Conservation (phyloP, 2,888 invertebrate genomes). For the Cecidostiba fungosa region DNA sequence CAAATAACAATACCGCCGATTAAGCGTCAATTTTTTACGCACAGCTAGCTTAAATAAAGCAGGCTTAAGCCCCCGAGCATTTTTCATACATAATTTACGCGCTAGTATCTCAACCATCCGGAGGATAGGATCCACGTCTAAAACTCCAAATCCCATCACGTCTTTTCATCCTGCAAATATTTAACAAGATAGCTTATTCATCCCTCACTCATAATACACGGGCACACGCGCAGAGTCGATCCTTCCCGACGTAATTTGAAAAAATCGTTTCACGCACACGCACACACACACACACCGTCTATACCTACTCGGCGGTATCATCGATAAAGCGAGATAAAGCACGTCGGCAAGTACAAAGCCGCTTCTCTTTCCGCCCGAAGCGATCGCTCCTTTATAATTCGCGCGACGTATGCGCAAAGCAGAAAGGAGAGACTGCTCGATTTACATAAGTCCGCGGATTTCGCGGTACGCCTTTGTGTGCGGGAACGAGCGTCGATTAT, state of each 20-base stretch:
- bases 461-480: not conserved
- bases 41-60: not conserved
- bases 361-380: not conserved
- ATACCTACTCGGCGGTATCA: not conserved
- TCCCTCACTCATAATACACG: not conserved
- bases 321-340: constrained; percentile 43
- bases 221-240: not conserved
- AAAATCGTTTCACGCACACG: not conserved
- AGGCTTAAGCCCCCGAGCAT: not conserved
- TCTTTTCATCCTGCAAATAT: constrained; percentile 8
- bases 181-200: constrained; percentile 37
- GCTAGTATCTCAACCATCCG: not conserved
- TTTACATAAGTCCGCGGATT: constrained; percentile 49
- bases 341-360: constrained; percentile 37
- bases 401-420: constrained; percentile 28
- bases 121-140: not conserved
- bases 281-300: not conserved
- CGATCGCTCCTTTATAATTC: constrained; percentile 47
- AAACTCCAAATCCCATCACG: constrained; percentile 26
- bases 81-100: not conserved
- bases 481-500: constrained; percentile 3
- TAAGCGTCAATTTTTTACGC: not conserved
- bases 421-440: not conserved
- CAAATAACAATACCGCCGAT: too few relatives aligned
- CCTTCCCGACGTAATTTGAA: constrained; percentile 12